Evolutionary conservation across 1,140 invertebrate species (phyloP).

Genomic region (Drosophila lowei): DNA sequence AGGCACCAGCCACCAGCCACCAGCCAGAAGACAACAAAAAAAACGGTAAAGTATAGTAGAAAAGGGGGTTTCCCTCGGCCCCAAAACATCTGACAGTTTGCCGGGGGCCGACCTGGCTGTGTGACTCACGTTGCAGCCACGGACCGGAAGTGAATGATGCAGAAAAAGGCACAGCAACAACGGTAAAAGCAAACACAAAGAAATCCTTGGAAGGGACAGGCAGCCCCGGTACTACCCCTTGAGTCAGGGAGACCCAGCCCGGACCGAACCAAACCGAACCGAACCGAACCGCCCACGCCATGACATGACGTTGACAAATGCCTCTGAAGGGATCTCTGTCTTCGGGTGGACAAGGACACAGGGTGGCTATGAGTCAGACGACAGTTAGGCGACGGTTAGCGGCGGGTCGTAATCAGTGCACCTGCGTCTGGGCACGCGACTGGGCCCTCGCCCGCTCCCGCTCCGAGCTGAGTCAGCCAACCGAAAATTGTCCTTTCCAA

Average conservation of each 20-base stretch:
- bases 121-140: constrained; percentile 70
- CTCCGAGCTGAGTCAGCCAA: constrained; percentile 52
- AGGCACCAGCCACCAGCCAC: no score
- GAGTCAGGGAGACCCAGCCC: constrained; percentile 28
- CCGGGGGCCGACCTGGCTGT: no score
- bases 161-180: constrained; percentile 53
- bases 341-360: not conserved
- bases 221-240: constrained; percentile 16
- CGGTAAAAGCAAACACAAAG: constrained; percentile 52
- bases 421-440: constrained; percentile 73
- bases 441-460: not conserved
- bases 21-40: no score
- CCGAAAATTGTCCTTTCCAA: constrained; percentile 43
- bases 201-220: constrained; percentile 50
- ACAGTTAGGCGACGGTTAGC: no score
- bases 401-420: constrained; percentile 68
- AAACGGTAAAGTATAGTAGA: not conserved
- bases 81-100: constrained; percentile 17
- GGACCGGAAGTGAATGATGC: constrained; percentile 76
- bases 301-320: constrained; percentile 76
- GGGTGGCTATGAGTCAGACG: constrained; percentile 62
- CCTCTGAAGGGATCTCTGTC: constrained; percentile 36
- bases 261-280: no score
- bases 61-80: constrained; percentile 42
- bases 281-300: constrained; percentile 24